Conservation (phyloP, 2,888 invertebrate genomes). For the Strigamia crassipes region DNA sequence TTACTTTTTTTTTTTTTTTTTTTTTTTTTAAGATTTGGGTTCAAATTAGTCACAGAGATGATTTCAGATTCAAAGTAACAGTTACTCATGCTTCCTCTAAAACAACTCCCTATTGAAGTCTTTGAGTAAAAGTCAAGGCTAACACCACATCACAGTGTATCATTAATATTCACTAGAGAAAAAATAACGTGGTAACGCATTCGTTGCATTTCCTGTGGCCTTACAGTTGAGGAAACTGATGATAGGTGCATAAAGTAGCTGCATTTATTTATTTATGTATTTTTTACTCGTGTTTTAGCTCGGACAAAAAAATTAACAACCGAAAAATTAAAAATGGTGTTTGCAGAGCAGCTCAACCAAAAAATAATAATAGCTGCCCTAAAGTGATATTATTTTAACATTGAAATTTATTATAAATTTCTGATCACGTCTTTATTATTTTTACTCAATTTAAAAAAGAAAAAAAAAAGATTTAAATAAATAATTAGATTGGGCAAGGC, state of each 20-base stretch:
- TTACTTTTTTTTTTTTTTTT: background rate
- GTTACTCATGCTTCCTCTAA: slow-evolving; percentile 26
- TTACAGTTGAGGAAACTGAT: background rate
- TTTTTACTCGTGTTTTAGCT: no score
- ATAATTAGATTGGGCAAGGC: slow-evolving; percentile 2
- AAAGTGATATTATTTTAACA: no score
- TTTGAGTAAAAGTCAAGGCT: slow-evolving; percentile 13
- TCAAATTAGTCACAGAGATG: slow-evolving; percentile 31
- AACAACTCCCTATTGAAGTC: slow-evolving; percentile 23
- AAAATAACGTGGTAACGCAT: slow-evolving; percentile 17
- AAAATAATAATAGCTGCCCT: no score
- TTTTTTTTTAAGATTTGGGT: background rate
- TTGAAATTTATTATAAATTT: no score
- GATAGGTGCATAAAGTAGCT: background rate
- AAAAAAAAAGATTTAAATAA: background rate
- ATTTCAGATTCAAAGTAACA: slow-evolving; percentile 35
- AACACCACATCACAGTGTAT: slow-evolving; percentile 5
- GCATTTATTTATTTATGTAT: background rate
- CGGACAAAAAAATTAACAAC: background rate
- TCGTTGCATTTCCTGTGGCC: slow-evolving; percentile 9
- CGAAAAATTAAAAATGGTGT: background rate
- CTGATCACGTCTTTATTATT: background rate
- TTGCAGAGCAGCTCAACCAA: no score
- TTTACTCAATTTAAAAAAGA: background rate
- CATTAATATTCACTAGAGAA: slow-evolving; percentile 30